phyloP scores from a whole-genome alignment of 1,140 invertebrate species.

The Pemphigus obesinymphae region DNA sequence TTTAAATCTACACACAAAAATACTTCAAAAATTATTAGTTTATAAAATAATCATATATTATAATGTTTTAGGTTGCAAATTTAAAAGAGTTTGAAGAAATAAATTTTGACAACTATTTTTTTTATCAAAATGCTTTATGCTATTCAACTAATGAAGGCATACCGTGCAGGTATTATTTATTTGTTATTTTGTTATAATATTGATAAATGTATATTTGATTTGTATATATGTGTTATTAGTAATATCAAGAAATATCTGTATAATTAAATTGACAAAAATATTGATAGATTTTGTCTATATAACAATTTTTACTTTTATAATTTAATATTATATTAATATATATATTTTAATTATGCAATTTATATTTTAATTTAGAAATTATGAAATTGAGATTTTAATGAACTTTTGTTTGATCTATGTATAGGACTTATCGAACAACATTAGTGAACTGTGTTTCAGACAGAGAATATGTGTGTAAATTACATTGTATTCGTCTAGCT shows the following conservation, averaged over 20 bases:
- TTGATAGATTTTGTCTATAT: too few relatives aligned
- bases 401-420: conserved; percentile 44
- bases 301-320: too few relatives aligned
- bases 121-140: conserved; percentile 76
- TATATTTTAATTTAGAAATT: too few relatives aligned
- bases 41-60: too few relatives aligned
- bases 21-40: too few relatives aligned
- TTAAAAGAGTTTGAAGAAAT: conserved; percentile 80
- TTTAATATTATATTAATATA: too few relatives aligned
- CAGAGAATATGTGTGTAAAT: conserved; percentile 88
- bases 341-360: too few relatives aligned
- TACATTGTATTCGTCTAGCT: conserved; percentile 82
- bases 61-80: conserved; percentile 72
- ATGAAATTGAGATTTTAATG: neutral
- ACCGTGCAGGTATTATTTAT: conserved; percentile 61
- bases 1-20: neutral
- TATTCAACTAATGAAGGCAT: conserved; percentile 72
- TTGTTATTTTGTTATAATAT: neutral
- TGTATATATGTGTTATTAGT: neutral
- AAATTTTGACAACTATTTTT: conserved; percentile 69
- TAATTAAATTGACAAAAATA: too few relatives aligned
- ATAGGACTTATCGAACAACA: conserved; percentile 71
- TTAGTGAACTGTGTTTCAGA: conserved; percentile 83
- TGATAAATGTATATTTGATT: neutral
- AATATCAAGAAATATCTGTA: neutral